Conservation (phyloP, 2,888 invertebrate species). For the Erebia ligea region DNA sequence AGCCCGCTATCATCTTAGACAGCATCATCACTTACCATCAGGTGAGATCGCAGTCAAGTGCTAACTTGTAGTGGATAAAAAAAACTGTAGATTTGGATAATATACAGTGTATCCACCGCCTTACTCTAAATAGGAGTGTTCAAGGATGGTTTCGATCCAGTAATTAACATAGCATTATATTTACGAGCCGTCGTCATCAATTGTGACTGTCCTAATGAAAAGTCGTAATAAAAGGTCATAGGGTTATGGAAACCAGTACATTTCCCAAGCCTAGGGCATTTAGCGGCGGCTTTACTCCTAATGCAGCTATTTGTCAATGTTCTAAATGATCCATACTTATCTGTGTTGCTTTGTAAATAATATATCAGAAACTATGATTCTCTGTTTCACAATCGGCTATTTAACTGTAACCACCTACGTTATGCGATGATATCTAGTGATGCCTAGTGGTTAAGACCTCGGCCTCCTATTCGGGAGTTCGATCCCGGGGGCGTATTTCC, state of each 20-base stretch:
- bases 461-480: no score
- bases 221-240: slow-evolving; percentile 30
- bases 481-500: no score
- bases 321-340: slow-evolving; percentile 30
- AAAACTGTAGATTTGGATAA: no score
- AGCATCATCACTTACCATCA: no score
- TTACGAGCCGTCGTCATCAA: slow-evolving; percentile 33
- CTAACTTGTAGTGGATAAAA: no score
- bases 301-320: slow-evolving; percentile 37
- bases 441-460: no score
- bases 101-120: slow-evolving; percentile 2
- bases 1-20: no score
- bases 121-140: slow-evolving; percentile 33
- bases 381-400: background rate
- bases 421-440: background rate
- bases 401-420: background rate
- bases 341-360: slow-evolving; percentile 18
- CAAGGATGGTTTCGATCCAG: slow-evolving; percentile 43
- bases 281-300: slow-evolving; percentile 30
- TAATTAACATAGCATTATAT: slow-evolving; percentile 40
- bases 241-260: slow-evolving; percentile 29
- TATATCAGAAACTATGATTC: slow-evolving; percentile 16
- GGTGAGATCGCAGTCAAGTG: no score
- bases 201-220: slow-evolving; percentile 32
- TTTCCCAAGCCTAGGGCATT: slow-evolving; percentile 33